A percentile compares a stretch with the other conserved stretches of the same genome.
phyloP scores from a whole-genome alignment of 2,113 vertebrate species.

The Ariopsis seemanni region DNA sequence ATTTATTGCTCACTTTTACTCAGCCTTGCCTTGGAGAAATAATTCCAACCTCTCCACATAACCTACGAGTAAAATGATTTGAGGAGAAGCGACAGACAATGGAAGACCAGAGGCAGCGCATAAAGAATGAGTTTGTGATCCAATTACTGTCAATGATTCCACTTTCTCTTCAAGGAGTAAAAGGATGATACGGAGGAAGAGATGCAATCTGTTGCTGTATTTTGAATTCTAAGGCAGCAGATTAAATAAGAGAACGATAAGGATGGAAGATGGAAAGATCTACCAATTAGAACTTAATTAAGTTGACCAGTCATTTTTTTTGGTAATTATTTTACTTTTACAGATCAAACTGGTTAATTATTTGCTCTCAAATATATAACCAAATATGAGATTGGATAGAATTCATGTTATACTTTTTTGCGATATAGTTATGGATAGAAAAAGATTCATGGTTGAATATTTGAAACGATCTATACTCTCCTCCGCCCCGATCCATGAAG shows the following conservation, averaged over 20 bases:
- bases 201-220: background rate
- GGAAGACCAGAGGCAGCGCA: background rate
- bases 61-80: slow-evolving; percentile 8
- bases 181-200: background rate
- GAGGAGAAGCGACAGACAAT: slow-evolving; percentile 33
- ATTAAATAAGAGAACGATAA: background rate
- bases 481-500: background rate
- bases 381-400: background rate
- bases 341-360: background rate
- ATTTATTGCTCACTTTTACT: background rate
- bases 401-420: background rate
- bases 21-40: slow-evolving; percentile 14
- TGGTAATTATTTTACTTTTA: background rate
- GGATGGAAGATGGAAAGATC: background rate
- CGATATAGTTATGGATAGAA: background rate
- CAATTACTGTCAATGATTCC: slow-evolving; percentile 18
- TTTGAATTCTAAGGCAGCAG: background rate
- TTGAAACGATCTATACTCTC: background rate
- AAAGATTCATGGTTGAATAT: background rate
- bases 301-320: background rate
- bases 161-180: slow-evolving; percentile 11
- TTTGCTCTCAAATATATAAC: background rate
- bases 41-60: background rate
- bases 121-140: slow-evolving; percentile 15
- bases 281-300: background rate